These are phyloP conservation scores for Leucoptera coffeella DNA, from an alignment of 2,888 invertebrate species.

Conservation along the genomic window DNA sequence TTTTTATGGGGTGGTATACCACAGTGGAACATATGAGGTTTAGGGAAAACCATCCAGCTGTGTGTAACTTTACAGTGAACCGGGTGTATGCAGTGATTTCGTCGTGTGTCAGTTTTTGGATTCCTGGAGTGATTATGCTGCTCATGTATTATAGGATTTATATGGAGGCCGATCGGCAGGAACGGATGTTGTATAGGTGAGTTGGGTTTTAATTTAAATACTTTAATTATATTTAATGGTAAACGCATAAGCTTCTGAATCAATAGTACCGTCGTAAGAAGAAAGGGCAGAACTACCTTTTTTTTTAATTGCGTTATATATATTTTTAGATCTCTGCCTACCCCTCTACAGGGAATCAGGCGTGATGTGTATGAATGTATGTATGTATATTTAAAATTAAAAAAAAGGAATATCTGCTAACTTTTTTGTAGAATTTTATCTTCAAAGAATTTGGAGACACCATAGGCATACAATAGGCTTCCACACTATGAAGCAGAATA, in stretches of 20 bases:
- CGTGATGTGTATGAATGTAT: background rate
- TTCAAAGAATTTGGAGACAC: background rate
- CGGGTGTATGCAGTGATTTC: constrained; percentile 82
- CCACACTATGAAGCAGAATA: no score
- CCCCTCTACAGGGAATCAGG: background rate
- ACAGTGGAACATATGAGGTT: constrained; percentile 72
- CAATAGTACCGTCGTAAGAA: no score
- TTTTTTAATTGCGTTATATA: background rate
- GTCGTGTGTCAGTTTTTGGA: constrained; percentile 89
- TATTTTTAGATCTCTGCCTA: background rate
- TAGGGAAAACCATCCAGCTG: constrained; percentile 60
- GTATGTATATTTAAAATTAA: background rate
- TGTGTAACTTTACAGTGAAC: constrained; percentile 82
- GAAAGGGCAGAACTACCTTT: background rate
- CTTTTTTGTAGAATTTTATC: background rate
- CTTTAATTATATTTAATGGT: no score
- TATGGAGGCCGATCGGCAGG: constrained; percentile 77
- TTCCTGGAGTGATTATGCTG: constrained; percentile 89
- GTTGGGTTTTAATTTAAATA: no score
- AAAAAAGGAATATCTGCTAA: background rate
- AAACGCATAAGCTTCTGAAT: no score
- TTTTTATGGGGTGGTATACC: constrained; percentile 93
- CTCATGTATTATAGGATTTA: constrained; percentile 89
- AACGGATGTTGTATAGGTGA: constrained; percentile 78
- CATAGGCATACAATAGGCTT: no score